Percentiles rank a stretch among this genome's conserved stretches.
These are phyloP conservation scores for Agrilus cyanescens DNA, from an alignment of 2,888 invertebrate genomes.

Conservation along the genomic window DNA sequence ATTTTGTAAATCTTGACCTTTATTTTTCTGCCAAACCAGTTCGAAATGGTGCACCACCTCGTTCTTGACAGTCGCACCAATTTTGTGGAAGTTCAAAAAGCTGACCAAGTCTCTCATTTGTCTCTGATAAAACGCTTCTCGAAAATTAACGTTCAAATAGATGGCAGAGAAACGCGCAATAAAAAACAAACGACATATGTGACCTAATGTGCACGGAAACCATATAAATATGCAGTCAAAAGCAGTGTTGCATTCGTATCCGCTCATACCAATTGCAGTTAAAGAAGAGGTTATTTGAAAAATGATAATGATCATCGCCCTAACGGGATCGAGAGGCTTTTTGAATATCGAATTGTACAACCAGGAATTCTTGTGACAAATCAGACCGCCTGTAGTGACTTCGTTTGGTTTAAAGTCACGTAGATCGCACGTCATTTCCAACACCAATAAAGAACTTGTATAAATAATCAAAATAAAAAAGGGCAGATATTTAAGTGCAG, in stretches of 20 bases:
- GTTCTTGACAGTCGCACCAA: constrained; percentile 15
- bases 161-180: constrained; percentile 7
- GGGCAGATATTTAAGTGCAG: constrained; percentile 9
- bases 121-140: constrained; percentile 16
- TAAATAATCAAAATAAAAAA: constrained; percentile 6
- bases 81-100: constrained; percentile 15
- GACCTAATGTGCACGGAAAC: not conserved
- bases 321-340: constrained; percentile 3
- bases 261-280: constrained; percentile 2
- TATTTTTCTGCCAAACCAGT: constrained; percentile 16
- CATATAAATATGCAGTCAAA: not conserved
- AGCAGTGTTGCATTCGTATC: not conserved
- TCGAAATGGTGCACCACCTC: constrained; percentile 20
- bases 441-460: constrained; percentile 4
- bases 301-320: constrained; percentile 4
- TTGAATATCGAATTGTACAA: not conserved
- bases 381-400: not conserved
- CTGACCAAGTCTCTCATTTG: constrained; percentile 16
- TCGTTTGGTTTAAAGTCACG: not conserved
- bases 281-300: constrained; percentile 2
- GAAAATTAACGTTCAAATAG: constrained; percentile 11
- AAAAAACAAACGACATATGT: constrained; percentile 6
- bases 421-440: constrained; percentile 8
- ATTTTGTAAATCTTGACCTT: constrained; percentile 10
- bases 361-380: not conserved